Evolutionary conservation across 2,797 vertebrate species (phyloP), one percentile per base, ranked within the genome.

Genomic region (Poeciliopsis presidionis): DNA sequence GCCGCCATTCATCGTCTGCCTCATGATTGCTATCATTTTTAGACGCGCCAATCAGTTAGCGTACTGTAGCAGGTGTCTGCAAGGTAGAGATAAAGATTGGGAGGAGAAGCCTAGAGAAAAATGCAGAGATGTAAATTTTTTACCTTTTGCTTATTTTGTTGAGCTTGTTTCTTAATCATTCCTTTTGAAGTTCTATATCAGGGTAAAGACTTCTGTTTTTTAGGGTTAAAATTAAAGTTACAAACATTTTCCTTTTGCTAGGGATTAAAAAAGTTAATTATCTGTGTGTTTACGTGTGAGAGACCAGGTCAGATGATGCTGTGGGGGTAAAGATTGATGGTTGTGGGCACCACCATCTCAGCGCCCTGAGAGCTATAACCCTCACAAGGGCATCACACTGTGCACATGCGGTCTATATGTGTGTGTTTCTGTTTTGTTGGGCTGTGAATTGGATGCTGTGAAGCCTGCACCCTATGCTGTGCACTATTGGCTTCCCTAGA

Each of bases 241-340:
- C 12, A 20, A 11, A 36, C 18, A 22, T 75, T 46, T 72, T n/a
- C 49, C 14, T 16, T 46, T 39, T 18, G 76, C 57, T 72, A 47
- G 59, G 72, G 69, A 71, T 63, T 73, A 75, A 75, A 70, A 69
- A 3, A 13, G 51, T 55, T 57, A 57, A 57, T 28, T 45, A 36
- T 79, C 36, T 73, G 57, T 49, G 74, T 80, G 74, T 78, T 65
- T 65, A 76, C 81, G 75, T 86, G 87, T 90, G 79, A 88, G 81
- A 88, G 91, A 87, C 86, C 87, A 86, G 88, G 89, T 91, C 88
- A 91, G 85, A 87, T 87, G 87, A 91, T 86, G 86, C 90, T 89
- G 85, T 87, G 89, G 87, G 89, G 20, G 87, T 91, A 92, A 88
- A 94, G 92, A 95, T 95, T 91, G 93, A 95, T 94, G 90, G 86